Evolutionary conservation across 2,888 invertebrate species (phyloP).

Genomic region (Perizoma flavofasciatum): DNA sequence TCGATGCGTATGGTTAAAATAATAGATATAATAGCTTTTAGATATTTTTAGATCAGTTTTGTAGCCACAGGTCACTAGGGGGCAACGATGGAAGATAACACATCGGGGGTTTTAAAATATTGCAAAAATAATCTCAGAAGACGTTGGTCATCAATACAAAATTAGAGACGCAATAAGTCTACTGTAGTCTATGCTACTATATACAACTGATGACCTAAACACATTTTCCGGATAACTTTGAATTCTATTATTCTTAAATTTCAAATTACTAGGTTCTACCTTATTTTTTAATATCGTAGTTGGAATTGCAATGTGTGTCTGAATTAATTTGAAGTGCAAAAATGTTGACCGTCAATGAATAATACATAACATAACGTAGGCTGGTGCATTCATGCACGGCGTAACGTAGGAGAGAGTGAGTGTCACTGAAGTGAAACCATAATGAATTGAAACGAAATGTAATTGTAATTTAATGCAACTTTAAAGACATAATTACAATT

Average conservation of each 20-base stretch:
- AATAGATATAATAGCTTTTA: too few relatives aligned
- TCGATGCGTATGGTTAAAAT: too few relatives aligned
- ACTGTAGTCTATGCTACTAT: background rate
- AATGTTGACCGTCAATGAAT: slow-evolving; percentile 50
- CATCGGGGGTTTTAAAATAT: too few relatives aligned
- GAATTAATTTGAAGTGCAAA: slow-evolving; percentile 43
- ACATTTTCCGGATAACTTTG: slow-evolving; percentile 12
- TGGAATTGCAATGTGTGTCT: slow-evolving; percentile 38
- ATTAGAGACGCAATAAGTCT: background rate
- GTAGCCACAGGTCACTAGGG: too few relatives aligned
- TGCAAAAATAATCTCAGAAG: too few relatives aligned
- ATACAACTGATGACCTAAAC: background rate
- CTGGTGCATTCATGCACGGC: slow-evolving; percentile 57
- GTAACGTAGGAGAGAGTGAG: slow-evolving; percentile 60
- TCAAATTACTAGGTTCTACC: slow-evolving; percentile 5
- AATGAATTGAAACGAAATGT: slow-evolving; percentile 34
- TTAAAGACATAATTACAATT: slow-evolving; percentile 4
- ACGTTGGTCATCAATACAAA: background rate
- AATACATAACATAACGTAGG: slow-evolving; percentile 46
- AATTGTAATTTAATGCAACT: background rate
- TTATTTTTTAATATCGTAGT: slow-evolving; percentile 31
- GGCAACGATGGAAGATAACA: too few relatives aligned
- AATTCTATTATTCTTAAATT: slow-evolving; percentile 36
- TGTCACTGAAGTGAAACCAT: slow-evolving; percentile 64
- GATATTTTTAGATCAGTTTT: too few relatives aligned